A percentile compares a stretch with the other conserved stretches of the same genome.
Evolutionary conservation across 2,113 vertebrate species (phyloP).

Genomic region (Electrona antarctica): DNA sequence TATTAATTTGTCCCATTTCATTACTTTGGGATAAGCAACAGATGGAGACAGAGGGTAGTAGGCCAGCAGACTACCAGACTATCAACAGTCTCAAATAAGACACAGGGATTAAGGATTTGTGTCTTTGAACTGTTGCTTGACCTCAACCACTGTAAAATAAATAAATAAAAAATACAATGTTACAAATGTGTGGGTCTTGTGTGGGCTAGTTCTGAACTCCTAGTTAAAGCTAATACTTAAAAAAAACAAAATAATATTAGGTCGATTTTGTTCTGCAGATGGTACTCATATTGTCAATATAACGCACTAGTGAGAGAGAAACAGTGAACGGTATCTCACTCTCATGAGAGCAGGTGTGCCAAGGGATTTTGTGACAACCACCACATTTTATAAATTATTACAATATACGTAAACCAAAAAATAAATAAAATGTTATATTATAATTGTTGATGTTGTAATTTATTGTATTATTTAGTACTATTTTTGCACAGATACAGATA

Average conservation of each 20-base stretch:
- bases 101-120: conserved; percentile 58
- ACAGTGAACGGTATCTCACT: too few species aligned
- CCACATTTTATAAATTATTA: too few species aligned
- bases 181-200: conserved; percentile 2
- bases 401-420: too few species aligned
- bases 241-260: background rate
- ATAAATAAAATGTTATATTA: too few species aligned
- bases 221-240: background rate
- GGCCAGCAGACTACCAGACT: conserved; percentile 71
- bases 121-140: conserved; percentile 34
- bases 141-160: background rate
- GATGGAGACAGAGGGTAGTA: conserved; percentile 75
- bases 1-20: conserved; percentile 78
- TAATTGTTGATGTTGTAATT: too few species aligned
- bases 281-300: too few species aligned
- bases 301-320: too few species aligned
- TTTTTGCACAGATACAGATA: too few species aligned
- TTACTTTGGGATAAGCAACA: conserved; percentile 80
- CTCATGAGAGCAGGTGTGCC: too few species aligned
- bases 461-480: too few species aligned
- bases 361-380: too few species aligned
- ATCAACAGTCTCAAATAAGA: conserved; percentile 69
- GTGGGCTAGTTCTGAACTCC: conserved; percentile 9
- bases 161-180: conserved; percentile 1
- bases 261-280: too few species aligned